These are phyloP conservation scores for Atopsyche davidsoni DNA, from an alignment of 1,140 invertebrate genomes.

Conservation along the genomic window DNA sequence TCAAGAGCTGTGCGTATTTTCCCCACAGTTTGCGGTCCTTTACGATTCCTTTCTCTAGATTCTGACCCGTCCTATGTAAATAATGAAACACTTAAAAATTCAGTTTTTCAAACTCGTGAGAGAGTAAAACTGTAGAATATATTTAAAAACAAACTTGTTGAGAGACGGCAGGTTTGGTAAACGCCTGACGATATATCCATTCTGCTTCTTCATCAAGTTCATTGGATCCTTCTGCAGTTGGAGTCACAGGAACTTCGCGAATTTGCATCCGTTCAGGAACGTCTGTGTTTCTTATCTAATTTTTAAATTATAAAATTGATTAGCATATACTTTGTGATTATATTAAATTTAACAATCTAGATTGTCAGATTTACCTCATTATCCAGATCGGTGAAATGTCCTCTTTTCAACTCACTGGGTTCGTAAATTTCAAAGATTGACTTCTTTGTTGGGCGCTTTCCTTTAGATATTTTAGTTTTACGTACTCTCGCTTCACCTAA, in stretches of 20 bases:
- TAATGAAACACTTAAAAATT: not conserved
- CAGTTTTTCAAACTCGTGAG: not conserved
- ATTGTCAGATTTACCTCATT: conserved; percentile 61
- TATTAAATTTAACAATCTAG: not conserved
- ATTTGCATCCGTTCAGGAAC: conserved; percentile 91
- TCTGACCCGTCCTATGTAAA: conserved; percentile 46
- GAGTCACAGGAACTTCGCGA: conserved; percentile 76
- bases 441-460: conserved; percentile 77
- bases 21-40: conserved; percentile 50
- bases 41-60: conserved; percentile 43
- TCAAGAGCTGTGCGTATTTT: conserved; percentile 94
- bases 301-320: conserved; percentile 4
- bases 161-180: conserved; percentile 76
- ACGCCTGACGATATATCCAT: conserved; percentile 96
- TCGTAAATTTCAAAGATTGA: conserved; percentile 96
- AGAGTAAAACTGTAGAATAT: not conserved
- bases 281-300: conserved; percentile 75
- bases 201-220: conserved; percentile 93
- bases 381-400: conserved; percentile 91
- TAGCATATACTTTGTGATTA: no score
- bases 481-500: conserved; percentile 31
- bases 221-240: conserved; percentile 74
- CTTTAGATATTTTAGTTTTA: conserved; percentile 57
- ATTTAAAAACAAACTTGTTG: conserved; percentile 49
- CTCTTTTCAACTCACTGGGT: conserved; percentile 92